A percentile compares a stretch with the other conserved stretches of the same genome.
phyloP scores from a whole-genome alignment of 2,888 invertebrate genomes.

The Ornithoptera priamus region DNA sequence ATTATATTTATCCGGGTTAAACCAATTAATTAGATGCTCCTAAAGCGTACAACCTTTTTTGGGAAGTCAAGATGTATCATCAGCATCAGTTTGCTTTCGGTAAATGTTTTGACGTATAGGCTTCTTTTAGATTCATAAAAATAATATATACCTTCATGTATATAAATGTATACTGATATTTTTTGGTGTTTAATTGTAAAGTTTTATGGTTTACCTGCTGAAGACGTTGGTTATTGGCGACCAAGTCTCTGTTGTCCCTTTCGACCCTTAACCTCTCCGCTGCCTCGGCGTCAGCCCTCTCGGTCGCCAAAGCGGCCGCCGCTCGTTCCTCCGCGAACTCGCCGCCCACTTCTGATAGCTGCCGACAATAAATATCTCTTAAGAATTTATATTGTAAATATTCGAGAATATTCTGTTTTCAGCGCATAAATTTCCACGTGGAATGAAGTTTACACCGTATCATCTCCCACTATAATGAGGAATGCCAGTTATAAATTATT shows the following conservation, averaged over 20 bases:
- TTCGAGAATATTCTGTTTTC: background rate
- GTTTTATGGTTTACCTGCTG: conserved; percentile 73
- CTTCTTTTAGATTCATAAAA: background rate
- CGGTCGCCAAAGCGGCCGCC: conserved; percentile 92
- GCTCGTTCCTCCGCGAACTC: conserved; percentile 96
- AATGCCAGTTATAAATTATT: background rate
- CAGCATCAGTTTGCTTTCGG: no score
- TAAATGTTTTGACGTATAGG: background rate
- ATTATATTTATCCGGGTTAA: background rate
- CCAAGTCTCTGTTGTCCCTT: conserved; percentile 91
- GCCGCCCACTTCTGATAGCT: conserved; percentile 95
- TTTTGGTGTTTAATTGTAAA: background rate
- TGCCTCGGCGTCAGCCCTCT: conserved; percentile 94
- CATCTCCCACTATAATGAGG: background rate
- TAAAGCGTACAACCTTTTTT: background rate
- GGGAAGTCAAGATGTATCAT: no score
- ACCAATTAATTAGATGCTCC: background rate
- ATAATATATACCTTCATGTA: no score
- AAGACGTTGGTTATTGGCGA: conserved; percentile 86
- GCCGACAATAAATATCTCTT: conserved; percentile 43
- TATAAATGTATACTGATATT: background rate
- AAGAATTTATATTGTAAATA: background rate
- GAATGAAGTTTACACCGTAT: background rate
- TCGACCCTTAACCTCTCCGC: conserved; percentile 92
- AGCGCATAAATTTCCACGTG: background rate